phyloP scores from a whole-genome alignment of 2,797 vertebrate genomes.

The Pseudomugil gertrudae region DNA sequence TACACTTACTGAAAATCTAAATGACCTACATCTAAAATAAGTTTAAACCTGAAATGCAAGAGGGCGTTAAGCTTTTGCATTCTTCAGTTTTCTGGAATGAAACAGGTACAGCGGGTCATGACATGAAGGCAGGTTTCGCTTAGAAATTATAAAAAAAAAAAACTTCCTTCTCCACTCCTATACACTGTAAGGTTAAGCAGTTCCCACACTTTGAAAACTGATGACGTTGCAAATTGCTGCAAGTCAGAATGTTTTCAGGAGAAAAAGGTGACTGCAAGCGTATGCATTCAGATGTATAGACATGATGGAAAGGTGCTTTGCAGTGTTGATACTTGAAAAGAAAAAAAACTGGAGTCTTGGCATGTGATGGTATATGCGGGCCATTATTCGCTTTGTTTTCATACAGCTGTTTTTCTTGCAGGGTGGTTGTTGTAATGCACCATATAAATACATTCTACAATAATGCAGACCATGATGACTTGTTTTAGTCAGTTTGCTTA shows the following conservation, averaged over 20 bases:
- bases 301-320: background rate
- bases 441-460: no score
- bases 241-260: background rate
- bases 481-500: no score
- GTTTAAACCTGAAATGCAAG: no score
- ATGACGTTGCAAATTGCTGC: background rate
- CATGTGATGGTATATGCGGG: background rate
- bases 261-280: background rate
- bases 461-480: no score
- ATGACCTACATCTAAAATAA: no score
- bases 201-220: background rate
- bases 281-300: background rate
- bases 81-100: background rate
- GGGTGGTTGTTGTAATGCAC: background rate
- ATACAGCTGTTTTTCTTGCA: background rate
- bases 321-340: background rate
- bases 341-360: background rate
- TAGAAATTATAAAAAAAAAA: background rate
- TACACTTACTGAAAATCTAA: background rate
- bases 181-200: background rate
- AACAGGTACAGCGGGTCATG: background rate
- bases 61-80: background rate
- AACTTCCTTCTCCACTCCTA: background rate
- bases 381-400: background rate
- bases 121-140: background rate